A percentile compares a stretch with the other conserved stretches of the same genome.
Conservation (phyloP, 2,888 invertebrate genomes). For the Tromatobia lineatoria region DNA sequence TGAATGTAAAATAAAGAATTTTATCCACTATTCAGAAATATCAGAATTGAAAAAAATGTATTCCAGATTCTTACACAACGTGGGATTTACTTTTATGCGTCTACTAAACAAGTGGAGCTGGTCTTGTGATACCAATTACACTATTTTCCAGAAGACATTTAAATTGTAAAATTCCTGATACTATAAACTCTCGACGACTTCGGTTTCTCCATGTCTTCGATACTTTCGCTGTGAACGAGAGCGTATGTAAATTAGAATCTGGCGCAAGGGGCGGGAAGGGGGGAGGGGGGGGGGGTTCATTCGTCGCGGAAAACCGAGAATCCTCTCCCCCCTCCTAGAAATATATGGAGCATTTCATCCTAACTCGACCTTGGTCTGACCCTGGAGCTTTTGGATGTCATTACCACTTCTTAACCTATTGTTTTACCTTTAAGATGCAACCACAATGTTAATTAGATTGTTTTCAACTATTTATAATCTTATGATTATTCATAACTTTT, state of each 20-base stretch:
- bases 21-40: not conserved
- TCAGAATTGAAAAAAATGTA: not conserved
- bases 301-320: slow-evolving; percentile 75
- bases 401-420: too few species aligned
- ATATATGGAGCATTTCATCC: slow-evolving; percentile 6
- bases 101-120: not conserved
- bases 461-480: too few species aligned
- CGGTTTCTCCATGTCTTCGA: slow-evolving; percentile 72
- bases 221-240: slow-evolving; percentile 73
- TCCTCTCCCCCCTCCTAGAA: slow-evolving; percentile 52
- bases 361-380: too few species aligned
- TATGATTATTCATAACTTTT: too few species aligned
- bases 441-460: too few species aligned
- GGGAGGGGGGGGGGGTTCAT: slow-evolving; percentile 14
- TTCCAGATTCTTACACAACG: not conserved
- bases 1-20: not conserved
- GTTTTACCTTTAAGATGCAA: too few species aligned
- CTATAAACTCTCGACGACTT: slow-evolving; percentile 65
- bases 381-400: too few species aligned
- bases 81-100: slow-evolving; percentile 1
- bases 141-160: slow-evolving; percentile 82
- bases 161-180: slow-evolving; percentile 58
- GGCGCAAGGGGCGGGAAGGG: slow-evolving; percentile 31
- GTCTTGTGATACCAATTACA: slow-evolving; percentile 82
- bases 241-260: slow-evolving; percentile 83